These are phyloP conservation scores for Gymnobelideus leadbeateri DNA, from an alignment of 2,113 vertebrate species.

Conservation along the genomic window DNA sequence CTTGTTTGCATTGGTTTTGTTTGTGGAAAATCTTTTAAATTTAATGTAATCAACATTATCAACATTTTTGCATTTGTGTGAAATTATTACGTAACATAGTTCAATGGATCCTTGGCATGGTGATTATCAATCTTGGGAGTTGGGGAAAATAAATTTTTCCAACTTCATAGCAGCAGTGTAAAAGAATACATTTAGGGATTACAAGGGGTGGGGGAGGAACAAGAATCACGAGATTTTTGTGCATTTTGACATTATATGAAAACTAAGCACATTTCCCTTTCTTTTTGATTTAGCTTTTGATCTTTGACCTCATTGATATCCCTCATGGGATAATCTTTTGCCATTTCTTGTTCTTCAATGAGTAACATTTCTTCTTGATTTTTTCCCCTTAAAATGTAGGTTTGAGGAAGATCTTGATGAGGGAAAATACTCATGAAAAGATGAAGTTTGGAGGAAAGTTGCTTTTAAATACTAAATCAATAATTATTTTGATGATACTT, in stretches of 20 bases:
- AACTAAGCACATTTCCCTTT: neutral
- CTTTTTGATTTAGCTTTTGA: neutral
- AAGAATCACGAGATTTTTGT: neutral
- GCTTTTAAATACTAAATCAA: neutral
- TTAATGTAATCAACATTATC: no score
- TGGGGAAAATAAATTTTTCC: neutral
- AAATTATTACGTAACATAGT: neutral
- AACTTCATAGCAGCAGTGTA: neutral
- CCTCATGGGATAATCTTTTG: neutral
- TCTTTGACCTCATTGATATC: neutral
- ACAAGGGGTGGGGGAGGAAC: neutral
- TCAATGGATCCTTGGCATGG: neutral
- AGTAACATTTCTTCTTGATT: neutral
- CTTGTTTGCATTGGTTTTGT: no score
- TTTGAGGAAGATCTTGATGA: neutral
- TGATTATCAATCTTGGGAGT: neutral
- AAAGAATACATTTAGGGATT: neutral
- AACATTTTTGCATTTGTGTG: no score
- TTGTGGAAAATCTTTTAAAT: no score
- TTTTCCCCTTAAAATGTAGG: neutral
- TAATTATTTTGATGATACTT: conserved; percentile 8
- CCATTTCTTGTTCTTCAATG: neutral
- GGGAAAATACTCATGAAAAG: neutral
- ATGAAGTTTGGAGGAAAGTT: neutral
- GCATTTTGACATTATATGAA: neutral